Percentiles rank a stretch among this genome's conserved stretches.
These are phyloP conservation scores for Acronicta psi DNA, from an alignment of 2,888 invertebrate genomes.

Conservation along the genomic window DNA sequence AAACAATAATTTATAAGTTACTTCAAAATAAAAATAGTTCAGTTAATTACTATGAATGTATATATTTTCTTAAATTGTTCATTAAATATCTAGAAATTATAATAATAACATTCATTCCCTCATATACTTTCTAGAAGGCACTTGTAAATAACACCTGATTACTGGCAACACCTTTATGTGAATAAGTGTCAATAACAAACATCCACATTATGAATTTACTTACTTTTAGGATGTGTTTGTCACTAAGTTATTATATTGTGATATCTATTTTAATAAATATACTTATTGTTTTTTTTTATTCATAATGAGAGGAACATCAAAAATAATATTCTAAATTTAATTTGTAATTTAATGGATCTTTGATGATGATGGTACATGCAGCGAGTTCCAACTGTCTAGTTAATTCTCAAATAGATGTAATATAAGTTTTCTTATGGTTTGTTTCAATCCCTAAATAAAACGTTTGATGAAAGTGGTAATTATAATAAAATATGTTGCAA, in stretches of 20 bases:
- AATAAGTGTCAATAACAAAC: conserved; percentile 19
- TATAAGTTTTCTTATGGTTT: conserved; percentile 68
- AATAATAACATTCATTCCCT: conserved; percentile 40
- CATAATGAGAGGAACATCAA: conserved; percentile 36
- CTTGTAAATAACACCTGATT: conserved; percentile 40
- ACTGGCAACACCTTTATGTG: conserved; percentile 13
- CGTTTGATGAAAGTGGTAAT: conserved; percentile 79
- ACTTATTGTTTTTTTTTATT: conserved; percentile 42
- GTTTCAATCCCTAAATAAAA: conserved; percentile 72
- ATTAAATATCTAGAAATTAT: conserved; percentile 40
- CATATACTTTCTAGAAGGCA: conserved; percentile 25
- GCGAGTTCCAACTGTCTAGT: conserved; percentile 62
- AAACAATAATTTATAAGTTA: conserved; percentile 48
- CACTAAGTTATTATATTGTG: conserved; percentile 61
- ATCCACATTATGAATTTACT: conserved; percentile 20
- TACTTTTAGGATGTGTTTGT: conserved; percentile 41
- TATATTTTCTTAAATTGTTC: conserved; percentile 48
- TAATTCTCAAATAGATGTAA: conserved; percentile 69
- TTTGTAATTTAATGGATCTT: conserved; percentile 46
- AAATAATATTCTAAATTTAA: conserved; percentile 50
- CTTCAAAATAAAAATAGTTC: conserved; percentile 46
- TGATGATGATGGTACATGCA: conserved; percentile 46
- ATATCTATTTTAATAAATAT: conserved; percentile 58
- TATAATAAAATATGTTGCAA: conserved; percentile 81
- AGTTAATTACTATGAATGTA: conserved; percentile 39